Evolutionary conservation across 2,888 invertebrate genomes (phyloP).

Genomic region (Synergus japonicus): DNA sequence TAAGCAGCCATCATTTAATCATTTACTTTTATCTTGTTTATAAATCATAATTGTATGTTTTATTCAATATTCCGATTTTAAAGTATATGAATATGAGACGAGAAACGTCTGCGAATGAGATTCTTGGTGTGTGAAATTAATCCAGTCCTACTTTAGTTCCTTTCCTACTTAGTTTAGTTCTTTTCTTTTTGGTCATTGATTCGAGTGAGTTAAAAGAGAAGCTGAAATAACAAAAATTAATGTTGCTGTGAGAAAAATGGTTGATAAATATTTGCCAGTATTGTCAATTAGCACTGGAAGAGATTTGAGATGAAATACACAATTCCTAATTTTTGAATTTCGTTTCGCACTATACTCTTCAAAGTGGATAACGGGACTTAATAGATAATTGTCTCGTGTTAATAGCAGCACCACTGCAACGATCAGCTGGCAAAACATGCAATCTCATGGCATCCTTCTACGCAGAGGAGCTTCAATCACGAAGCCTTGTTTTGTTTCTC

Average conservation of each 20-base stretch:
- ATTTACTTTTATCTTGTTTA: too few relatives aligned
- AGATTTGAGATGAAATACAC: neutral
- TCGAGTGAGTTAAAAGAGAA: neutral
- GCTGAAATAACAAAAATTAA: neutral
- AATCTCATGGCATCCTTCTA: slow-evolving; percentile 58
- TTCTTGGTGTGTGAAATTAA: slow-evolving; percentile 18
- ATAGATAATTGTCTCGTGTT: slow-evolving; percentile 48
- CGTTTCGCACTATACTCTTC: slow-evolving; percentile 58
- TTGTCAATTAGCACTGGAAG: slow-evolving; percentile 8
- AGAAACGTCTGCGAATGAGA: slow-evolving; percentile 31
- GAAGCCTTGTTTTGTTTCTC: slow-evolving; percentile 52
- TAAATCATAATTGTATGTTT: neutral
- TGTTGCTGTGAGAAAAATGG: too few relatives aligned
- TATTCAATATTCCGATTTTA: neutral
- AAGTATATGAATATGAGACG: neutral
- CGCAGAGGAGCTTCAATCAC: slow-evolving; percentile 49
- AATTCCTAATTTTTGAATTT: slow-evolving; percentile 52
- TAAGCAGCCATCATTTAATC: neutral
- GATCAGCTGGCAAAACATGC: slow-evolving; percentile 73
- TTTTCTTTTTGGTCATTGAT: neutral
- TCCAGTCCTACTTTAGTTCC: neutral
- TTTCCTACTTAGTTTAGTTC: too few relatives aligned
- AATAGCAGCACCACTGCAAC: slow-evolving; percentile 75
- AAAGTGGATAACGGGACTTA: slow-evolving; percentile 30
- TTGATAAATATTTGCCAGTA: neutral